These are phyloP conservation scores for Cepaea hortensis DNA, from an alignment of 2,888 invertebrate species.

Conservation along the genomic window DNA sequence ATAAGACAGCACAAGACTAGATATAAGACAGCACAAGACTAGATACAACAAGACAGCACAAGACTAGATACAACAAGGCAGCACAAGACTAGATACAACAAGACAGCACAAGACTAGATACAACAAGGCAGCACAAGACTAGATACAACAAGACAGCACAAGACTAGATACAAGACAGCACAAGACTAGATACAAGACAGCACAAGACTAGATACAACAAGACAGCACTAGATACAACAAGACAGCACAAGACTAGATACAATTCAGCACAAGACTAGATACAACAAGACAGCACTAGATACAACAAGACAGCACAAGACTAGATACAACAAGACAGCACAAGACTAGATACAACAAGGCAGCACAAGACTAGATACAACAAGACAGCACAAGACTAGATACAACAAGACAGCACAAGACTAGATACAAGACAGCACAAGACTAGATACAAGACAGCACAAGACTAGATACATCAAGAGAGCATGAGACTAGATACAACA, in stretches of 20 bases:
- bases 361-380: neutral
- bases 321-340: neutral
- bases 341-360: neutral
- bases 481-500: neutral
- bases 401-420: neutral
- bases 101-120: neutral
- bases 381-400: slow-evolving; percentile 1
- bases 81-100: neutral
- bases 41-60: too few species aligned
- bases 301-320: neutral
- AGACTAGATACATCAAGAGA: neutral
- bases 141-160: neutral
- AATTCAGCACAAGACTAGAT: neutral
- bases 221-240: neutral
- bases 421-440: too few species aligned
- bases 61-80: too few species aligned
- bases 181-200: neutral
- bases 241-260: neutral
- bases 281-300: neutral
- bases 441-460: neutral
- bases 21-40: too few species aligned
- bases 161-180: neutral
- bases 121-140: neutral
- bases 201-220: neutral
- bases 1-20: too few species aligned